Evolutionary conservation across 2,888 invertebrate genomes (phyloP), one percentile per base, ranked within the genome.

Genomic region (Eupithecia dodoneata): DNA sequence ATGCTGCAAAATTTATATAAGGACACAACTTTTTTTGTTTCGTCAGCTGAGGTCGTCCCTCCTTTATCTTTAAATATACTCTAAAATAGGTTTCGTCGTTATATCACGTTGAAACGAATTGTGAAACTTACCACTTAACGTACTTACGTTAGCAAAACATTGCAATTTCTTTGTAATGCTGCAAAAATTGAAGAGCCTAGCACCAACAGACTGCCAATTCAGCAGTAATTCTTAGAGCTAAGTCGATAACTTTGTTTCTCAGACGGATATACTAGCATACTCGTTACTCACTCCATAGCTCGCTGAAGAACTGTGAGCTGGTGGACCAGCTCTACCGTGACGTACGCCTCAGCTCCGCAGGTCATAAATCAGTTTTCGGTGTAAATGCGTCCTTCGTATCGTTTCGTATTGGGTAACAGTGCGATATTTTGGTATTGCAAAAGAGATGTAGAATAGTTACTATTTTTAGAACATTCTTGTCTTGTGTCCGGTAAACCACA

Each of bases 321-420:
- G 30, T 30, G 30, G 30, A 30, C 30, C 30, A 30, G 30, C 30
- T 30, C 30, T 30, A 30, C 30, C 30, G 30, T 30, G 30, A 30
- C 30, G 30, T 30, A 30, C 30, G 30, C 30, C 30, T 30, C 30
- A 30, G 30, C 30, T 30, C 30, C 30, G 30, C 30, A 30, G 30
- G 30, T 30, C 30, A 30, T 30, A 45, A 9, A 67, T 42, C 41
- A n/a, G 59, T 55, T 72, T 72, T 72, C 44, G 1, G 4, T 59
- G 63, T 72, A 72, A 63, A 30, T 72, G 72, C 44, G n/a, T 44
- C 72, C 55, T 7, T 63, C 13, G 71, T 10, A 55, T 55, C 55
- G 69, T 47, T 69, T 69, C 10, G 69, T 47, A 70, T 70, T 47
- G 70, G 70, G n/a, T 47, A 42, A 18, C 69, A 45, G 18, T 6